These are phyloP conservation scores for Neopelma chrysocephalum DNA, from an alignment of 2,797 vertebrate species.

Conservation along the genomic window DNA sequence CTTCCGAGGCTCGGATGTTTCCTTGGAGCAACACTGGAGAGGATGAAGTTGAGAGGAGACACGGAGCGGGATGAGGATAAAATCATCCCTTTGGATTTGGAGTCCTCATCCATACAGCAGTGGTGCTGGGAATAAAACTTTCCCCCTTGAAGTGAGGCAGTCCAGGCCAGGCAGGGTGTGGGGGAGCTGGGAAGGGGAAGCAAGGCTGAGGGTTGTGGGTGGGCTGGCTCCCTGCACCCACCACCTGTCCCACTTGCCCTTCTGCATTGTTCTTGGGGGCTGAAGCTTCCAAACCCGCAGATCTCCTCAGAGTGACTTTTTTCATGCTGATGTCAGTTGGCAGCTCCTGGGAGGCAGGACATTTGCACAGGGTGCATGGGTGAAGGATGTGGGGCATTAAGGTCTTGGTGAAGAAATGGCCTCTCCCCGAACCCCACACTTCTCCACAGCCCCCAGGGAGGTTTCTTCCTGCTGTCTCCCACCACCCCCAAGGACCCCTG, in stretches of 20 bases:
- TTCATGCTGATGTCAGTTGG: neutral
- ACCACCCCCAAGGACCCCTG: no score
- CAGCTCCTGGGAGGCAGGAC: neutral
- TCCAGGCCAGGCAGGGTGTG: neutral
- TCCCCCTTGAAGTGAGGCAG: neutral
- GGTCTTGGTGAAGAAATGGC: neutral
- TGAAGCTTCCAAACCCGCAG: neutral
- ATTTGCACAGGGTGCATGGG: fast-evolving
- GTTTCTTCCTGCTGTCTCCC: neutral
- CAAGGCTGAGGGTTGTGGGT: fast-evolving
- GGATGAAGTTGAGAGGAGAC: neutral
- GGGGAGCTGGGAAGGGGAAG: neutral
- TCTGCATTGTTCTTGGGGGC: fast-evolving
- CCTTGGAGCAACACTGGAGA: neutral
- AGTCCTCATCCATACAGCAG: fast-evolving
- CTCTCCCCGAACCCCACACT: fast-evolving
- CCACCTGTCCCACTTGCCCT: neutral
- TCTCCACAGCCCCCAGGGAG: neutral
- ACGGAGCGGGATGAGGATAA: fast-evolving
- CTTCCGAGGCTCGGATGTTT: fast-evolving
- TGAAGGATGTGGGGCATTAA: neutral
- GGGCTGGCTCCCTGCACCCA: neutral
- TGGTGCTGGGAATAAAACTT: neutral
- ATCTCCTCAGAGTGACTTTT: neutral
- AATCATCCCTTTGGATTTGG: neutral